These are phyloP conservation scores for Lepidochitona cinerea DNA, from an alignment of 2,888 invertebrate species.

Conservation along the genomic window DNA sequence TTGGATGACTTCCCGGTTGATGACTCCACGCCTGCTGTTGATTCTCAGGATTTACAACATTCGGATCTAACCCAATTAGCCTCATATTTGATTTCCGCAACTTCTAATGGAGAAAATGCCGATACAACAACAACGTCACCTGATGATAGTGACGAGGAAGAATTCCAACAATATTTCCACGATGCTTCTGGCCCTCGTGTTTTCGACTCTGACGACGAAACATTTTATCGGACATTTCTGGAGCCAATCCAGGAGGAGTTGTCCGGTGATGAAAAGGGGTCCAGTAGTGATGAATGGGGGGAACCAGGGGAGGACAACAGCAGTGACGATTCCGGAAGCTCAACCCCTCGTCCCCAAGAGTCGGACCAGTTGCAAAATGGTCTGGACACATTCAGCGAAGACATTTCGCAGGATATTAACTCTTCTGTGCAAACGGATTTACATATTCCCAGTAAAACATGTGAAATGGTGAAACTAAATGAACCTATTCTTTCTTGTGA, in stretches of 20 bases:
- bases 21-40: too few species aligned
- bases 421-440: not conserved
- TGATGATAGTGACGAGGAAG: not conserved
- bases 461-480: not conserved
- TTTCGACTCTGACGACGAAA: constrained; percentile 48
- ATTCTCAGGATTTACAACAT: not conserved
- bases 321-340: not conserved
- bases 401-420: not conserved
- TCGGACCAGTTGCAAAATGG: not conserved
- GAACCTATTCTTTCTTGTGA: not conserved
- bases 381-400: not conserved
- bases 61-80: not conserved
- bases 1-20: not conserved
- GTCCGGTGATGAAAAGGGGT: constrained; percentile 41
- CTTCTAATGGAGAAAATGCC: not conserved
- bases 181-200: constrained; percentile 35
- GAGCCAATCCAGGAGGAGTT: constrained; percentile 62
- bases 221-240: constrained; percentile 38
- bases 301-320: not conserved
- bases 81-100: not conserved
- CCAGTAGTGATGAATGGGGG: constrained; percentile 18
- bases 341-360: not conserved
- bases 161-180: constrained; percentile 4
- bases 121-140: not conserved
- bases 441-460: not conserved